A percentile compares a stretch with the other conserved stretches of the same genome.
Conservation (phyloP, 2,888 invertebrate genomes). For the Andrena fulva region DNA sequence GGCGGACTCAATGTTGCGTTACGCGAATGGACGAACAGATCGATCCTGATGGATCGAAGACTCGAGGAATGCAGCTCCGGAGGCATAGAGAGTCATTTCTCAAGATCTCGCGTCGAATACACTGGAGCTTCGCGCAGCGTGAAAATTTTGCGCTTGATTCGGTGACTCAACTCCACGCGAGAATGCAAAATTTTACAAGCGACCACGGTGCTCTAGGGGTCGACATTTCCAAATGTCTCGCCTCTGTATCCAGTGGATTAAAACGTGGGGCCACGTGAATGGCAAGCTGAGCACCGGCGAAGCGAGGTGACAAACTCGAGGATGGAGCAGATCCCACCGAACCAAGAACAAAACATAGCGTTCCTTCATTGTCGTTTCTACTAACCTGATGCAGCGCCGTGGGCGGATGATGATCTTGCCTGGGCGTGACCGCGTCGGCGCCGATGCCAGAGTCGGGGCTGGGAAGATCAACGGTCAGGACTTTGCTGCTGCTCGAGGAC, state of each 20-base stretch:
- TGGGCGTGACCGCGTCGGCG: constrained; percentile 95
- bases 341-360: neutral
- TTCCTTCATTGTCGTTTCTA: neutral
- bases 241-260: too few species aligned
- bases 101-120: too few species aligned
- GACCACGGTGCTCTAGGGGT: too few species aligned
- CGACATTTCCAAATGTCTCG: too few species aligned
- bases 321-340: neutral
- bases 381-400: constrained; percentile 94
- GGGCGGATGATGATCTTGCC: constrained; percentile 86
- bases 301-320: neutral
- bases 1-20: neutral
- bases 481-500: constrained; percentile 85
- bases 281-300: too few species aligned
- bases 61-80: neutral
- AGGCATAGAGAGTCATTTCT: too few species aligned
- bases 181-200: neutral
- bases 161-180: neutral
- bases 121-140: too few species aligned
- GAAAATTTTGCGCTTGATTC: too few species aligned
- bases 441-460: constrained; percentile 98
- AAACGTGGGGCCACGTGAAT: too few species aligned
- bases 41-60: neutral
- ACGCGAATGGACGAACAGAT: neutral
- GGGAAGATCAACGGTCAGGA: constrained; percentile 96